These are phyloP conservation scores for Phacellophora camtschatica DNA, from an alignment of 30 jellyfish, hydroid and myxozoan genomes.

Conservation along the genomic window DNA sequence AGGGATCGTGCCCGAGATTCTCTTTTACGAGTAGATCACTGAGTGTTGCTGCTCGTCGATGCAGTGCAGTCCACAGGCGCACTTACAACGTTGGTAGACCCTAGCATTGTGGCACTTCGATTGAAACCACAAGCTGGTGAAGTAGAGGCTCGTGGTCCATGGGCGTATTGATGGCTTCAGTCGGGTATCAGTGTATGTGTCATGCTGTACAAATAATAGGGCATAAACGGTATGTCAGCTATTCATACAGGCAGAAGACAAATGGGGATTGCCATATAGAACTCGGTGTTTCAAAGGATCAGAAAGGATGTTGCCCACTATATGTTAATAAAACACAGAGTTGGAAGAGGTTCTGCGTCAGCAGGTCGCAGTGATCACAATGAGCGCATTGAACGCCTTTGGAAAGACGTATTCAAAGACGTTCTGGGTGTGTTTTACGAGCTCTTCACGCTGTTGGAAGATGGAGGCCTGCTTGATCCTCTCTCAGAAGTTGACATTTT, in stretches of 20 bases:
- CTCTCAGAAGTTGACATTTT: not conserved
- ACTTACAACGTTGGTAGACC: not conserved
- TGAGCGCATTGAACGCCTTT: slow-evolving; percentile 56
- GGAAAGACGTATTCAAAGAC: slow-evolving; percentile 53
- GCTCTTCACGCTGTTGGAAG: slow-evolving; percentile 53
- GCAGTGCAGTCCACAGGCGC: not conserved
- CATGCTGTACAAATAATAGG: slow-evolving; percentile 3
- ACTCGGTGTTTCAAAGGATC: slow-evolving; percentile 57
- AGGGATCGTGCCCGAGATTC: not conserved
- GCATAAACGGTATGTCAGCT: not conserved
- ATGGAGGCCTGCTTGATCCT: slow-evolving; percentile 40
- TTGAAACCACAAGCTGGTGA: slow-evolving; percentile 44
- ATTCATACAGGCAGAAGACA: slow-evolving; percentile 23
- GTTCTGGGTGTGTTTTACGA: slow-evolving; percentile 28
- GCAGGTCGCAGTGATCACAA: slow-evolving; percentile 65
- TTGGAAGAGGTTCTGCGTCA: slow-evolving; percentile 42
- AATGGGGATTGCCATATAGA: slow-evolving; percentile 56
- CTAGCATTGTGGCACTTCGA: slow-evolving; percentile 22
- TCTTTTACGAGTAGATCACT: not conserved
- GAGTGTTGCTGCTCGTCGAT: not conserved
- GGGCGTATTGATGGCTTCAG: slow-evolving; percentile 36
- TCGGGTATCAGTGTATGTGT: slow-evolving; percentile 12
- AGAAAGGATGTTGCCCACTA: slow-evolving; percentile 44
- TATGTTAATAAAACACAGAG: slow-evolving; percentile 33
- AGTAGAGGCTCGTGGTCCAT: slow-evolving; percentile 30